Evolutionary conservation across 1,140 invertebrate species (phyloP).

Genomic region (Philopotamus ludificatus): DNA sequence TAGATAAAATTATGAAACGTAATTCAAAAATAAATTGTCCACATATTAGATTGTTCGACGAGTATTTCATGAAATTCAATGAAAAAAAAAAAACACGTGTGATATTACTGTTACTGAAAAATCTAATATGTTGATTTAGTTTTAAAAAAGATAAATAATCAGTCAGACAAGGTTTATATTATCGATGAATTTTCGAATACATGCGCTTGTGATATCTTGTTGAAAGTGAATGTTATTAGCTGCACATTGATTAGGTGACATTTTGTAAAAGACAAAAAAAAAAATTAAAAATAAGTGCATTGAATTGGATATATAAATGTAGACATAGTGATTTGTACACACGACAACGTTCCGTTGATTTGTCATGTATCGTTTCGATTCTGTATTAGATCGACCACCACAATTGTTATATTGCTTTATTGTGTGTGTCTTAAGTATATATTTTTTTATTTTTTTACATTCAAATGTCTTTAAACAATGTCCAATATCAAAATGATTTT

Average conservation of each 20-base stretch:
- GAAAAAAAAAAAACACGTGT: slow-evolving; percentile 6
- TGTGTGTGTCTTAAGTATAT: slow-evolving; percentile 2
- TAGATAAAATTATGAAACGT: too few relatives aligned
- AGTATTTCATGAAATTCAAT: slow-evolving; percentile 3
- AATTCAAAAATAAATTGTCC: too few relatives aligned
- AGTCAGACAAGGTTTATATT: slow-evolving; percentile 23
- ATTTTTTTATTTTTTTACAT: background rate
- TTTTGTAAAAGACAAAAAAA: slow-evolving; percentile 30
- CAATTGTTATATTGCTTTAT: too few relatives aligned
- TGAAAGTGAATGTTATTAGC: slow-evolving; percentile 41
- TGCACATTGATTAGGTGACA: slow-evolving; percentile 39
- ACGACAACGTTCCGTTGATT: too few relatives aligned
- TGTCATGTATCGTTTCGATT: too few relatives aligned
- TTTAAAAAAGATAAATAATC: background rate
- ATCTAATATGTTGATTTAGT: too few relatives aligned
- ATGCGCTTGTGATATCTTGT: slow-evolving; percentile 42
- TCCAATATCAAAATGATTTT: slow-evolving; percentile 17
- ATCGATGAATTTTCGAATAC: slow-evolving; percentile 7
- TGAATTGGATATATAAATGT: slow-evolving; percentile 34
- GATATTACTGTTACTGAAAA: slow-evolving; percentile 21
- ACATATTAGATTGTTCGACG: too few relatives aligned
- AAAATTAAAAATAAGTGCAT: slow-evolving; percentile 35
- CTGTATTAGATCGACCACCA: too few relatives aligned
- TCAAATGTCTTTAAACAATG: background rate
- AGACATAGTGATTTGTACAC: slow-evolving; percentile 31